These are phyloP conservation scores for Melanotaenia nigrans DNA, from an alignment of 2,797 vertebrate genomes.

Conservation along the genomic window DNA sequence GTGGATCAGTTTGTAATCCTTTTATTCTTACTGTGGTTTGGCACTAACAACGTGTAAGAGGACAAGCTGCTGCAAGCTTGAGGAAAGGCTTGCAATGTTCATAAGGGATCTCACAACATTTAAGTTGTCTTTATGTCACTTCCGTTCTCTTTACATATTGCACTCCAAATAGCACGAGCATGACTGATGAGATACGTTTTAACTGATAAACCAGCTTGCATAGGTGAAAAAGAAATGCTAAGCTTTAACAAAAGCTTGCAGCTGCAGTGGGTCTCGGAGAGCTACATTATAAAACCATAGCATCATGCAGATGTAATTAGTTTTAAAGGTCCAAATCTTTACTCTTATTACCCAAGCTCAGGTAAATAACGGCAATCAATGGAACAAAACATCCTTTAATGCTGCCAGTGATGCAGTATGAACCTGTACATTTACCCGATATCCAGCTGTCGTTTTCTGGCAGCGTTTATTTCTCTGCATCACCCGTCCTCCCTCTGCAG, in stretches of 20 bases:
- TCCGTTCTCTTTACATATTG: conserved; percentile 12
- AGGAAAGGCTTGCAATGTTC: conserved; percentile 43
- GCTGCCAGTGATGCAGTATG: conserved; percentile 44
- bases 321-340: conserved; percentile 29
- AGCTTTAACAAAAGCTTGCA: not conserved
- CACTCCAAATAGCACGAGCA: conserved; percentile 17
- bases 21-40: conserved; percentile 61
- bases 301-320: conserved; percentile 43
- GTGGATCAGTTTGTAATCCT: conserved; percentile 66
- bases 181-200: conserved; percentile 20
- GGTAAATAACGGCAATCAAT: conserved; percentile 52
- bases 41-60: conserved; percentile 49
- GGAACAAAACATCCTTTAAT: conserved; percentile 38
- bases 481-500: conserved; percentile 50
- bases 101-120: conserved; percentile 25
- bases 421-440: conserved; percentile 47
- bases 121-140: conserved; percentile 29
- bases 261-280: conserved; percentile 2
- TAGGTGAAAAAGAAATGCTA: not conserved
- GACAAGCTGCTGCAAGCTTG: conserved; percentile 51
- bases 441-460: conserved; percentile 57
- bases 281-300: conserved; percentile 11
- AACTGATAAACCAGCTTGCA: conserved; percentile 25
- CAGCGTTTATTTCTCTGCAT: conserved; percentile 47
- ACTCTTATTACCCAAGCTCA: conserved; percentile 28